phyloP scores from a whole-genome alignment of 2,888 invertebrate genomes.

The Nymphalis c-album region DNA sequence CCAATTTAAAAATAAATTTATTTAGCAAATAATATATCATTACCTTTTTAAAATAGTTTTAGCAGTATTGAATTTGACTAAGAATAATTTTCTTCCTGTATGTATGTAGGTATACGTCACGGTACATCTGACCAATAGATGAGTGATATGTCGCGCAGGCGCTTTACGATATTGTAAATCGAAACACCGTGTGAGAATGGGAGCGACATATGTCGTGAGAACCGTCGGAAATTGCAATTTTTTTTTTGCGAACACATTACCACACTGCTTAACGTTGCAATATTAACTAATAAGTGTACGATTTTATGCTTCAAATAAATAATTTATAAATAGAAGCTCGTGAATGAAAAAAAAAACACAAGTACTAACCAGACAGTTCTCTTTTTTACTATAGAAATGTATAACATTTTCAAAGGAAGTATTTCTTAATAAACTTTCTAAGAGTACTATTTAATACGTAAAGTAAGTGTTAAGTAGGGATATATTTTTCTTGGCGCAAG shows the following conservation, averaged over 20 bases:
- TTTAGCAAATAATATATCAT: too few species aligned
- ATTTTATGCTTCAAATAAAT: too few species aligned
- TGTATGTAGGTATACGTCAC: neutral
- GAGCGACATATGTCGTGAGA: constrained; percentile 67
- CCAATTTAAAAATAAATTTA: too few species aligned
- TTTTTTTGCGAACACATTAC: constrained; percentile 45
- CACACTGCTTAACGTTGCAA: neutral
- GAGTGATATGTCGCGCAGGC: constrained; percentile 65
- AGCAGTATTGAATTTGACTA: too few species aligned
- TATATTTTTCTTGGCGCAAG: constrained; percentile 3
- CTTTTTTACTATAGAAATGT: too few species aligned
- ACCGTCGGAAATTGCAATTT: constrained; percentile 59
- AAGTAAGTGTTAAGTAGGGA: neutral
- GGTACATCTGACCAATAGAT: constrained; percentile 53
- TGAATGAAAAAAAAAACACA: too few species aligned
- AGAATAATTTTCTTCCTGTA: neutral
- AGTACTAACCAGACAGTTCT: too few species aligned
- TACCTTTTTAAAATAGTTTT: too few species aligned
- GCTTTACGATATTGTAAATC: constrained; percentile 60
- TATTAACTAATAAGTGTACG: neutral
- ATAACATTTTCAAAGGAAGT: too few species aligned
- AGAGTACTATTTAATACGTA: neutral
- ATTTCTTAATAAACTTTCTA: neutral
- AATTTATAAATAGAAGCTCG: too few species aligned
- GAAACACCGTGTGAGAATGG: constrained; percentile 69